Base-by-base conservation (phyloP, 2,888 invertebrate species). In the Andrena praecox region DNA sequence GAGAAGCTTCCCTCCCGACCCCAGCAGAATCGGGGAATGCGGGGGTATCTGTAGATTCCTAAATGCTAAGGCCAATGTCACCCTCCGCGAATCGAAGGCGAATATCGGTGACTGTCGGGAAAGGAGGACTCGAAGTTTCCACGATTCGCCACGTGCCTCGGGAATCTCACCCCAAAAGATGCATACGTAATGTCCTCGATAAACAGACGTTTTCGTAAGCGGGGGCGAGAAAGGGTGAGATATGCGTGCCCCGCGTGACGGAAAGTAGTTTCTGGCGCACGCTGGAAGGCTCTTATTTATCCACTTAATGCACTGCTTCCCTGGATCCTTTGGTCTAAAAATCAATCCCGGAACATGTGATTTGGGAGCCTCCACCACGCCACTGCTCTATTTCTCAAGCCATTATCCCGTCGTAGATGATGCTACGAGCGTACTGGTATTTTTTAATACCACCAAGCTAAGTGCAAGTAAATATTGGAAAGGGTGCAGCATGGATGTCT, bases 21-120 rank as follows among this genome's bases (percentile, higher is more conserved):
- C 83, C 81, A 82, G 82, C 75, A 72, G 79, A 76, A 87, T 87
- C 82, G 64, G 88, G 87, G 93, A 93, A 93, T 93, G 87, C 89
- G 79, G 89, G 90, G 90, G 92, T 90, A 93, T 93, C 85, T 89
- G 84, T 89, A 89, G 89, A 88, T 91, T 91, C 89, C 89, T 91
- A 92, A 93, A 93, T 91, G 90, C 90, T 89, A 85, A 90, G 89
- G 82, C 89, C 87, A 88, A 89, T 90, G 89, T 90, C 87, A 84
- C 87, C 86, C 85, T 84, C 87, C 82, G 90, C 87, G 87, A 90
- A 92, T 91, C 86, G 87, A 85, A 86, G 86, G 83, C 72, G 24
- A 73, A 75, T 79, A 74, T 74, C 72, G 16, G 7, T 48, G 50
- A 73, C 62, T 76, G 63, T 16, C 24, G n/a, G 24, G 73, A 42